Conservation (phyloP, 2,888 invertebrate species). For the Coenonympha arcania region DNA sequence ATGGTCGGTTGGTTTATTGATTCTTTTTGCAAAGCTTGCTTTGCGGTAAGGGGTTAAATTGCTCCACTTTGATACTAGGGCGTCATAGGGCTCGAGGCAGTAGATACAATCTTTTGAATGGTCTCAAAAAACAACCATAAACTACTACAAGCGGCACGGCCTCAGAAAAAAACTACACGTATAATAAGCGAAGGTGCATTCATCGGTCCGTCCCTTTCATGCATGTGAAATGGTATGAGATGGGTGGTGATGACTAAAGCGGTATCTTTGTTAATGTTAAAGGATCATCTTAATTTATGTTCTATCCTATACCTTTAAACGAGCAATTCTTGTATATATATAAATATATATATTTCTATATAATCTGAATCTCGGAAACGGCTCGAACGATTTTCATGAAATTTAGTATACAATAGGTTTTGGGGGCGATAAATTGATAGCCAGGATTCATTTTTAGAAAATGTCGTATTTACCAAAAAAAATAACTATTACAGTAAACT, state of each 20-base stretch:
- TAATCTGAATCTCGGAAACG: too few species aligned
- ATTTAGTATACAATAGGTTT: too few species aligned
- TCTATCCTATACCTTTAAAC: too few species aligned
- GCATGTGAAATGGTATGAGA: constrained; percentile 12
- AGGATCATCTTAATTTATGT: neutral
- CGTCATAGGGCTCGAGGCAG: constrained; percentile 36
- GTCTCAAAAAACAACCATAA: constrained; percentile 28
- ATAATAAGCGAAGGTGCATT: constrained; percentile 24
- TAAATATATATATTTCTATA: too few species aligned
- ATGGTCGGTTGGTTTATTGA: neutral
- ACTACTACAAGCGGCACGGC: constrained; percentile 27
- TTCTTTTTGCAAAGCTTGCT: constrained; percentile 4
- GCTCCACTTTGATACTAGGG: constrained; percentile 54
- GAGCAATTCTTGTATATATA: too few species aligned
- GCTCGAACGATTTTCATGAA: too few species aligned
- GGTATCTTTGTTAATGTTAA: neutral
- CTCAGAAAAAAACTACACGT: constrained; percentile 33
- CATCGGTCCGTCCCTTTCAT: constrained; percentile 32
- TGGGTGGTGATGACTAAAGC: constrained; percentile 12
- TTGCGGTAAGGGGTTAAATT: constrained; percentile 42
- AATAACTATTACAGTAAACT: too few species aligned
- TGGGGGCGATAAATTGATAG: too few species aligned
- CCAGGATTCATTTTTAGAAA: too few species aligned
- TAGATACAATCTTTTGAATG: constrained; percentile 24
- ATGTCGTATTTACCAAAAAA: too few species aligned